Percentiles rank a stretch among this genome's conserved stretches.
These are phyloP conservation scores for Zenarchopterus dispar DNA, from an alignment of 2,797 vertebrate species.

Conservation along the genomic window DNA sequence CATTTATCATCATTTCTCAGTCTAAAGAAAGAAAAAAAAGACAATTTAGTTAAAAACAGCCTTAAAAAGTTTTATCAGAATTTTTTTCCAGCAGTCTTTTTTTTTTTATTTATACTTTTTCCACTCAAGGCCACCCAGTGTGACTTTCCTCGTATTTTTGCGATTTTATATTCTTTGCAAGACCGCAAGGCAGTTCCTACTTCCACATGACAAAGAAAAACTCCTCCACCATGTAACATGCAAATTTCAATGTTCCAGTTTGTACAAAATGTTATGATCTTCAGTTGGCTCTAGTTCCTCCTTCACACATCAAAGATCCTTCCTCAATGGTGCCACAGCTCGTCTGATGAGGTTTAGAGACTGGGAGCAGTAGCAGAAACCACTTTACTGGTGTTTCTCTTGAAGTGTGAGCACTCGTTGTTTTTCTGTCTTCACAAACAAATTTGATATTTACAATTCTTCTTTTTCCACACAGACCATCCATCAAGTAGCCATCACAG, in stretches of 20 bases:
- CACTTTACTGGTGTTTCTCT: constrained; percentile 35
- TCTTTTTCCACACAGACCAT: constrained; percentile 8
- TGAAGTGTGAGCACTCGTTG: constrained; percentile 22
- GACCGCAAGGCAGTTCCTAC: constrained; percentile 28
- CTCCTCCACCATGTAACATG: constrained; percentile 13
- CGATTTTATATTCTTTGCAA: constrained; percentile 14
- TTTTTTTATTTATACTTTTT: constrained; percentile 1
- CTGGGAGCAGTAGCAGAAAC: constrained; percentile 60
- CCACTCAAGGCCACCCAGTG: constrained; percentile 32
- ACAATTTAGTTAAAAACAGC: no score
- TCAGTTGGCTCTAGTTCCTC: constrained; percentile 43
- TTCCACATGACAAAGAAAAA: constrained; percentile 33
- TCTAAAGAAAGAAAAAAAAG: constrained; percentile 6
- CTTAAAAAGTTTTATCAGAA: no score
- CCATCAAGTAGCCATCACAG: constrained; percentile 45
- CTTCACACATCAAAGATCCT: constrained; percentile 39
- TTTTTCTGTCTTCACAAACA: constrained; percentile 55
- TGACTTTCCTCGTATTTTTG: constrained; percentile 12
- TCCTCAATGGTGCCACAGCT: constrained; percentile 15
- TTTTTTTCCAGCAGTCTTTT: no score
- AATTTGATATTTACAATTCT: constrained; percentile 2
- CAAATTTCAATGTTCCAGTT: constrained; percentile 20
- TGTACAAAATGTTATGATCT: neutral
- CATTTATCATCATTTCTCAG: constrained; percentile 34
- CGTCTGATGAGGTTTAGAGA: constrained; percentile 66